Evolutionary conservation across 1,140 invertebrate genomes (phyloP), one percentile per base, ranked within the genome.

Genomic region (Pseudomyrmex flavicornis): DNA sequence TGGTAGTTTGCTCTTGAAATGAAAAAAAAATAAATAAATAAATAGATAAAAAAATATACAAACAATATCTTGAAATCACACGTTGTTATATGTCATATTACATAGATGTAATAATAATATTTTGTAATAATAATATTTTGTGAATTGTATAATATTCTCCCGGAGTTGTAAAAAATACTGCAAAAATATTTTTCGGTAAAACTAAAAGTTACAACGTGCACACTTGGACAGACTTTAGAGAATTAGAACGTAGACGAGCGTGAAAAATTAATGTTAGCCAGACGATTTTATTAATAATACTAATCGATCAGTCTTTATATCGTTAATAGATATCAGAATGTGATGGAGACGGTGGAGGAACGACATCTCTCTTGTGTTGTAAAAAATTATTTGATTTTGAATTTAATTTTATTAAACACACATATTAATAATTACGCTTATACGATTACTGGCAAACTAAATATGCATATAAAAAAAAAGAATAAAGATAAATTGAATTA

Each of bases 221-320:
- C 17, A 17, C n/a, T 35, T 12, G 1, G 0, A 44, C 35, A 35
- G 5, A 35, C 35, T 35, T 35, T 35, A 56, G 12, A 13, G 13
- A 26, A 48, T 74, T 75, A 35, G 62, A 5, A 20, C n/a, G 48
- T 52, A 20, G n/a, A 44, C 20, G 15, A 0, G 15, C 9, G n/a
- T 76, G 26, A 66, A 56, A 44, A 44, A 17, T 77, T 77, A 68
- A 66, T 68, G 62, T 15, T 54, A 54, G 26, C 13, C 66, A 68
- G 48, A 68, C 48, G 12, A 68, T 68, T 77, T 44, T 68, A 77
- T 44, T 77, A 68, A 77, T 77, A 73, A 58, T 59, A 44, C 66
- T 56, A 12, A 66, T 76, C 17, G 9, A 22, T 68, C 5, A 48
- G 50, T 22, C 44, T 76, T 35, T 0, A 35, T 44, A 76, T 20